Percentiles rank a stretch among this genome's conserved stretches.
Evolutionary conservation across 2,113 vertebrate genomes (phyloP).

Genomic region (Sinocyclocheilus rhinocerous): DNA sequence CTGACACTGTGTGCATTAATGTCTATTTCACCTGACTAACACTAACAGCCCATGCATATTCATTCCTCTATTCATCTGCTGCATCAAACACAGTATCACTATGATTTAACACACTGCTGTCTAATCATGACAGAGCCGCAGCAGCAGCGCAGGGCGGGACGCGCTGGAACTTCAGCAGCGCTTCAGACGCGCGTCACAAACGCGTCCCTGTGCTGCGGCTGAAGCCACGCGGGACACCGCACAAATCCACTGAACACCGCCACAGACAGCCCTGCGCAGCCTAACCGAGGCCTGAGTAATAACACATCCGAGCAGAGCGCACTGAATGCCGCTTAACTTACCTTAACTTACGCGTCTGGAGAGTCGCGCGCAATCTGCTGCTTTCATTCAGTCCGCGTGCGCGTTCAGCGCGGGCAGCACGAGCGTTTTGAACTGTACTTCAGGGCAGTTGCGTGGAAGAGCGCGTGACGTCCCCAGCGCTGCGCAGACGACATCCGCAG

Average conservation of each 20-base stretch:
- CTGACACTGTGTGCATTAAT: not conserved
- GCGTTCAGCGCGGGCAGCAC: not conserved
- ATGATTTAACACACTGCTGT: not conserved
- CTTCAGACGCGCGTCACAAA: not conserved
- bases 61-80: not conserved
- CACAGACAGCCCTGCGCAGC: not conserved
- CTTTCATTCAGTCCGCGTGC: constrained; percentile 13
- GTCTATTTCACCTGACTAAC: not conserved
- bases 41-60: not conserved
- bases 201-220: not conserved
- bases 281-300: not conserved
- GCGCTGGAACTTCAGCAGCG: not conserved
- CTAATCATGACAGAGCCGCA: not conserved
- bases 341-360: not conserved
- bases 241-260: not conserved
- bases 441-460: not conserved
- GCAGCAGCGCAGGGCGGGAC: not conserved
- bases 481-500: not conserved
- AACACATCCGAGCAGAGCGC: not conserved
- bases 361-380: not conserved
- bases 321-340: not conserved
- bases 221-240: not conserved
- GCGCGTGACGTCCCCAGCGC: not conserved
- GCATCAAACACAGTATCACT: not conserved
- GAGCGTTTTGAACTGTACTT: constrained; percentile 6